Evolutionary conservation across 2,888 invertebrate species (phyloP), one percentile per base, ranked within the genome.

Genomic region (Baronia brevicornis): DNA sequence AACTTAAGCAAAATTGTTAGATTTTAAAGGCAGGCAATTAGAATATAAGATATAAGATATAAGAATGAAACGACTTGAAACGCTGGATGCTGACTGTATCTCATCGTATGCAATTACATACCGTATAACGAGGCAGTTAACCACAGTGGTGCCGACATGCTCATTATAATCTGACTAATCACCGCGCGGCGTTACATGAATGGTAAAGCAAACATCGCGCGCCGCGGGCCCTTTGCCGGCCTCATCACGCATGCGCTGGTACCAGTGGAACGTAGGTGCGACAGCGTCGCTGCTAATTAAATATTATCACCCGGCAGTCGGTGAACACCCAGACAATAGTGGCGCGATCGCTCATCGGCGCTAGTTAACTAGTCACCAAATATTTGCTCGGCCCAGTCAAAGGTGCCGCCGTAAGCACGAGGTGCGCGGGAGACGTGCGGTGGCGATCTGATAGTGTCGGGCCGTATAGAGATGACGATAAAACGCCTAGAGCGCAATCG

Each of bases 211-310:
- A 75, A 74, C 63, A 67, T 43, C 49, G 60, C 62, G 61, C 48
- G 63, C 69, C 61, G 68, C 72, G 61, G 73, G 69, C 68, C 45
- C 66, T 70, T 68, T 67, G 60, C 51, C 60, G 55, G 51, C 52
- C 48, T 58, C 65, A 55, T 58, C 59, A 57, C 55, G 50, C 57
- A 58, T 54, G 51, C 60, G 46, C 47, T 58, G 59, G 56, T 51
- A 46, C 41, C 54, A 54, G 53, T 57, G 55, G 56, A 60, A 51
- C 46, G 65, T 59, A 77, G 79, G 80, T 77, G 79, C 69, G 71
- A 80, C 74, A 71, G 59, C 67, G 61, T 46, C 57, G 66, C 63
- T 70, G 69, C 78, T 82, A 78, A 82, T 82, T 80, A 82, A 79
- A 82, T 79, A 80, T 80, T 79, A 79, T 77, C 77, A 77, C 65